Evolutionary conservation across 2,888 invertebrate genomes (phyloP).

Genomic region (Ctenicera cuprea): DNA sequence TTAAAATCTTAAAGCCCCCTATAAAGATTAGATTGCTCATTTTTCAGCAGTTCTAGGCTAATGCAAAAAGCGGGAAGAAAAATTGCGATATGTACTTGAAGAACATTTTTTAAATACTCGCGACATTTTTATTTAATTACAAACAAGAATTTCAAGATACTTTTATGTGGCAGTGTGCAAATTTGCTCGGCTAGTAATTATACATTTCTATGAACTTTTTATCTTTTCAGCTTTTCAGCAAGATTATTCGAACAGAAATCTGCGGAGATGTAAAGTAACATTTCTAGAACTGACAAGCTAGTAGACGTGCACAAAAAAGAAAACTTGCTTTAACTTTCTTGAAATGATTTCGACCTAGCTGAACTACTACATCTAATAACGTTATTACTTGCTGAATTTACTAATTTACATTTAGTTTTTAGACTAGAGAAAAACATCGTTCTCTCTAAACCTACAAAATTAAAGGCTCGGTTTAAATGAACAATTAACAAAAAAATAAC

Average conservation of each 20-base stretch:
- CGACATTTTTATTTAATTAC: too few relatives aligned
- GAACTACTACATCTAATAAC: constrained; percentile 30
- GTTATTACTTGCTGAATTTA: constrained; percentile 28
- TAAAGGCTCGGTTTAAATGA: too few relatives aligned
- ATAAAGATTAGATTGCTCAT: constrained; percentile 13
- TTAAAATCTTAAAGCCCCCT: constrained; percentile 6
- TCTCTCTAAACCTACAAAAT: too few relatives aligned
- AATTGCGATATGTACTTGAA: background rate
- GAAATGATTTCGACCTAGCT: constrained; percentile 10
- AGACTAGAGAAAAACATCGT: background rate
- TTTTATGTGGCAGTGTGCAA: too few relatives aligned
- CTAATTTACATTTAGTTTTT: background rate
- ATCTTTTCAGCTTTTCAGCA: background rate
- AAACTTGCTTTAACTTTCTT: constrained; percentile 11
- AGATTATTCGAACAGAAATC: background rate
- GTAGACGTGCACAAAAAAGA: constrained; percentile 25
- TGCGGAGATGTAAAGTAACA: background rate
- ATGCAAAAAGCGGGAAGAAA: background rate
- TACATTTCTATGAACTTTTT: background rate
- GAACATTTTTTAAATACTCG: too few relatives aligned
- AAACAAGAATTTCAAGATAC: too few relatives aligned
- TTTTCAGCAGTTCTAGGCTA: background rate
- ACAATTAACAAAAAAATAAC: too few relatives aligned
- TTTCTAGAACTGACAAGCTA: constrained; percentile 24
- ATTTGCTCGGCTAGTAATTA: background rate